Evolutionary conservation across 2,888 invertebrate genomes (phyloP), one percentile per base, ranked within the genome.

Genomic region (Lampropteryx suffumata): DNA sequence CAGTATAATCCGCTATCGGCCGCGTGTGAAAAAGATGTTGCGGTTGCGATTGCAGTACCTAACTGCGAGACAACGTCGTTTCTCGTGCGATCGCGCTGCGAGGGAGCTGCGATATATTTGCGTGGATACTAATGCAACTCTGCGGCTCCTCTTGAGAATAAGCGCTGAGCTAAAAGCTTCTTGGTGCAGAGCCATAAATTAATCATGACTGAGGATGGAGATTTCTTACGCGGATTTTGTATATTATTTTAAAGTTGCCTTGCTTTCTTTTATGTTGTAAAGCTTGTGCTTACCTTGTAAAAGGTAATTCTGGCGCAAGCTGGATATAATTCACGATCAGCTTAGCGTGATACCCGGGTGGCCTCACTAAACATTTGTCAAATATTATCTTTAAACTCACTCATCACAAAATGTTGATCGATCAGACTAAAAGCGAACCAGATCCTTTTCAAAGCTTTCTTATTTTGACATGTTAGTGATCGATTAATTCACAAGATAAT

Each of bases 81-180:
- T 9, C 14, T 10, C 6, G 12, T 5, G 10, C 32, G 37, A 5
- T 6, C 13, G 27, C 21, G 27, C 27, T 3, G 41, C 40, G 40
- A 10, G 9, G n/a, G 13, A 9, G 14, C 14, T 24, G 26, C 42
- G 36, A 27, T 21, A 24, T 29, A 4, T 37, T 28, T 26, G 37
- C 39, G 39, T 33, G 47, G 17, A 4, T 28, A 28, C 2, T 28
- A 28, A 28, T 28, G n/a, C 28, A 28, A n/a, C 2, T 9, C 28
- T n/a, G n/a, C n/a, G n/a, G n/a, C n/a, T n/a, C n/a, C n/a, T n/a
- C n/a, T n/a, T n/a, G n/a, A n/a, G n/a, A n/a, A n/a, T n/a, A n/a
- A n/a, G 46, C 39, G 33, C 33, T 40, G n/a, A 13, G 28, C 48
- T 50, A 39, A 44, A 44, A 44, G 44, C 50, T 39, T 50, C 50